These are phyloP conservation scores for Sebastes dallii DNA, from an alignment of 2,797 vertebrate genomes.

Conservation along the genomic window DNA sequence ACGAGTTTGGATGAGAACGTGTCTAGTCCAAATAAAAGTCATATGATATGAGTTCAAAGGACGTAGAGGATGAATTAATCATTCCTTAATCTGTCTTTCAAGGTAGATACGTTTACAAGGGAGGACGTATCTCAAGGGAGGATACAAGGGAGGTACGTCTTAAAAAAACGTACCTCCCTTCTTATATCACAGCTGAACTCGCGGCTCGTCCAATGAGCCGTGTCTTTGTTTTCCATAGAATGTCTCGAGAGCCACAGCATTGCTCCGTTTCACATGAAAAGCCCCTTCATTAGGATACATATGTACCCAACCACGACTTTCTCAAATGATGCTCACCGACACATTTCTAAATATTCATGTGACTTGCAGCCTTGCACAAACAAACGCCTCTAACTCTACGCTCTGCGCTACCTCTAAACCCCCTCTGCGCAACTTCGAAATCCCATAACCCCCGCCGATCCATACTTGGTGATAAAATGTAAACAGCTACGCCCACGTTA, in stretches of 20 bases:
- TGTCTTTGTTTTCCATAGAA: conserved; percentile 18
- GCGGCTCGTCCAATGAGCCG: not conserved
- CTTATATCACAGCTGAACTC: not conserved
- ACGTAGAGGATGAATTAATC: not conserved
- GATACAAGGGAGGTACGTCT: too few species aligned
- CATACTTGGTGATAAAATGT: conserved; percentile 49
- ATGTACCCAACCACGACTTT: conserved; percentile 35
- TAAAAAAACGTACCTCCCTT: not conserved
- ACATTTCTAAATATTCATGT: conserved; percentile 64
- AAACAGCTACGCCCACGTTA: conserved; percentile 23
- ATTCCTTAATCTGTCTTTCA: not conserved
- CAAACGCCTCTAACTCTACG: not conserved
- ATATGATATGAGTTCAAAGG: not conserved
- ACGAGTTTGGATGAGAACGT: too few species aligned
- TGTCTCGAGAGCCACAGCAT: conserved; percentile 18
- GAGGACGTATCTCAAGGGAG: too few species aligned
- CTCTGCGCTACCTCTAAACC: conserved; percentile 29
- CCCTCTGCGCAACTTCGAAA: conserved; percentile 41
- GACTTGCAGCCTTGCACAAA: conserved; percentile 28
- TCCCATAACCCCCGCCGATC: conserved; percentile 48
- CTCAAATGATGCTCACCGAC: conserved; percentile 56
- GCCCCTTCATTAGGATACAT: conserved; percentile 31
- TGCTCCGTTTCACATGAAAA: conserved; percentile 45
- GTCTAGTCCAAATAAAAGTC: not conserved
- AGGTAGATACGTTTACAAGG: too few species aligned